Evolutionary conservation across 2,888 invertebrate species (phyloP).

Genomic region (Liopterus haemorrhoidalis): DNA sequence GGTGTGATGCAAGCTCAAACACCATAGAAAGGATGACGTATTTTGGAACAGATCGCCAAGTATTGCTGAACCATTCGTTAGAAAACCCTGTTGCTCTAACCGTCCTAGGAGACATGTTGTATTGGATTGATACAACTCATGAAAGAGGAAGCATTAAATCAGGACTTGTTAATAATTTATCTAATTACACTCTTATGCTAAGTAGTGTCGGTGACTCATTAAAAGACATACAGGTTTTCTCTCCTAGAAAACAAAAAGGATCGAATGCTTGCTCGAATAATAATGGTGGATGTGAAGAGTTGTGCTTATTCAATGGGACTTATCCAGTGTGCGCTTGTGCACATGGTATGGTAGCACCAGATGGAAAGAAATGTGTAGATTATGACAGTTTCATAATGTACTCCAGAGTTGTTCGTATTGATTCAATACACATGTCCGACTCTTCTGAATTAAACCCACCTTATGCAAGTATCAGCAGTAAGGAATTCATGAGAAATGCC

Average conservation of each 20-base stretch:
- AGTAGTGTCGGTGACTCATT: constrained; percentile 59
- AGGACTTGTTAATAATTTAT: constrained; percentile 57
- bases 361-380: constrained; percentile 65
- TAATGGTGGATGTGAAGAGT: constrained; percentile 70
- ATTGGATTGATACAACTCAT: constrained; percentile 70
- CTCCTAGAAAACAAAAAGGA: constrained; percentile 51
- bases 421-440: constrained; percentile 71
- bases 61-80: constrained; percentile 49
- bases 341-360: constrained; percentile 65
- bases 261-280: constrained; percentile 58
- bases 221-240: constrained; percentile 62
- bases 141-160: constrained; percentile 60
- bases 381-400: constrained; percentile 78
- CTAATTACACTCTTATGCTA: constrained; percentile 51
- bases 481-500: constrained; percentile 73
- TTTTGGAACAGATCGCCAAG: constrained; percentile 56
- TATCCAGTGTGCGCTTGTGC: constrained; percentile 72
- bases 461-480: constrained; percentile 64
- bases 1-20: constrained; percentile 67
- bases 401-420: constrained; percentile 73
- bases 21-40: constrained; percentile 67
- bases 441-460: constrained; percentile 72
- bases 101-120: constrained; percentile 56
- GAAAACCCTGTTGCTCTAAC: constrained; percentile 63
- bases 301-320: constrained; percentile 67